Evolutionary conservation across 2,797 vertebrate species (phyloP).

Genomic region (Momotus momota): DNA sequence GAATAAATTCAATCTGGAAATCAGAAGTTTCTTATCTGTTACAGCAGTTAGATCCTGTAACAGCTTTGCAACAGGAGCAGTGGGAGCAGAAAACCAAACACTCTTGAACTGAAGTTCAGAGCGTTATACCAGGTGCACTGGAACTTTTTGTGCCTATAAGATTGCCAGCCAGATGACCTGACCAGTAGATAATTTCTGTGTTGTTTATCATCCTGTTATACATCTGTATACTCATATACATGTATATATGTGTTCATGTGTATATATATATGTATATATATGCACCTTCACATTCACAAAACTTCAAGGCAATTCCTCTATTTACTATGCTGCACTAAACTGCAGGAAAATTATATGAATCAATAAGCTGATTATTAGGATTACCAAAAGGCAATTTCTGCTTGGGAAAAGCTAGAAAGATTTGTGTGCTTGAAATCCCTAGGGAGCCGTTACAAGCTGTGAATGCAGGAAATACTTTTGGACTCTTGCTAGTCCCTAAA

Average conservation of each 20-base stretch:
- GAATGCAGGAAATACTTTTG: conserved; percentile 32
- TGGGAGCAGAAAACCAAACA: not conserved
- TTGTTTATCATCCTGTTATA: not conserved
- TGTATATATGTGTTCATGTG: too few relatives aligned
- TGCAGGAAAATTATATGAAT: not conserved
- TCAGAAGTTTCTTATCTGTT: conserved; percentile 19
- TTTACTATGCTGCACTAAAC: not conserved
- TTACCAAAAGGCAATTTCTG: not conserved
- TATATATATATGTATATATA: not conserved
- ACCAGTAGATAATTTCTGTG: not conserved
- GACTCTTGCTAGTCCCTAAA: not conserved
- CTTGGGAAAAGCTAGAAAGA: not conserved
- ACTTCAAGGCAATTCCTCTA: not conserved
- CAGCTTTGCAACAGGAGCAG: not conserved
- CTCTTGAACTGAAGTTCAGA: not conserved
- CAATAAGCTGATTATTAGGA: not conserved
- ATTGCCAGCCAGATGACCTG: not conserved
- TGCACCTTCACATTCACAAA: not conserved
- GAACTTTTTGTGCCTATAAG: not conserved
- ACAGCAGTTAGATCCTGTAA: not conserved
- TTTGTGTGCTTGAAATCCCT: conserved; percentile 1
- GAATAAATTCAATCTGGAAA: conserved; percentile 43
- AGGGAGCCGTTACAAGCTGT: not conserved
- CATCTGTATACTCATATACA: not conserved
- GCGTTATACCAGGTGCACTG: not conserved